Conservation (phyloP, 2,113 vertebrate genomes). For the Ibidorhyncha struthersii region DNA sequence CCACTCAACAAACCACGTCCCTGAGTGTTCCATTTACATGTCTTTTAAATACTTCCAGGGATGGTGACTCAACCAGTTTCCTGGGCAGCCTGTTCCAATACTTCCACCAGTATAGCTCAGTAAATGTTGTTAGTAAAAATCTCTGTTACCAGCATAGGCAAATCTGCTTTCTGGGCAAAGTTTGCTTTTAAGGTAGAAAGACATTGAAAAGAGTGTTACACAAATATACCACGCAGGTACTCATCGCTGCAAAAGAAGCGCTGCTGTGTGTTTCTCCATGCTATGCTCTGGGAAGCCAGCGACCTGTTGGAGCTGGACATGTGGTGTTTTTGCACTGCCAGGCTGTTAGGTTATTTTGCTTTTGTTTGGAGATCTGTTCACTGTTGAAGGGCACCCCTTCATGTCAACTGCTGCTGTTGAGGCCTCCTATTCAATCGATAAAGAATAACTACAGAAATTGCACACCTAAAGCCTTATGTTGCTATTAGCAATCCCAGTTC, state of each 20-base stretch:
- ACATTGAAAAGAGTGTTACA: not conserved
- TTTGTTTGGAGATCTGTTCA: not conserved
- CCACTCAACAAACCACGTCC: not conserved
- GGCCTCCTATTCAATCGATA: not conserved
- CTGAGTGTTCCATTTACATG: not conserved
- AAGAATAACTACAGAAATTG: not conserved
- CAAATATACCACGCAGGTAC: not conserved
- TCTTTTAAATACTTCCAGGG: not conserved
- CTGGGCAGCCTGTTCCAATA: not conserved
- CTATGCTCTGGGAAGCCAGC: not conserved
- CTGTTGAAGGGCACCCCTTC: not conserved
- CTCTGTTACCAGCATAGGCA: not conserved
- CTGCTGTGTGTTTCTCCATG: not conserved
- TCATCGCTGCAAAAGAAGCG: fast-evolving
- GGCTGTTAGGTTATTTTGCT: not conserved
- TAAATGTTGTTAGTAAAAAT: not conserved
- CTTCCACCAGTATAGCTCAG: not conserved
- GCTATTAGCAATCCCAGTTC: not conserved
- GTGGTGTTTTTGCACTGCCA: not conserved
- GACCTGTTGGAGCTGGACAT: not conserved
- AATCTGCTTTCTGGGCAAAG: not conserved
- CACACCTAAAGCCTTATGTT: not conserved
- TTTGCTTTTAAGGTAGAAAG: not conserved
- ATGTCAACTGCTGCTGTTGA: not conserved
- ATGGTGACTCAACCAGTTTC: not conserved